Evolutionary conservation across 2,797 vertebrate genomes (phyloP), one percentile per base, ranked within the genome.

Genomic region (Leptodactylus fallax): DNA sequence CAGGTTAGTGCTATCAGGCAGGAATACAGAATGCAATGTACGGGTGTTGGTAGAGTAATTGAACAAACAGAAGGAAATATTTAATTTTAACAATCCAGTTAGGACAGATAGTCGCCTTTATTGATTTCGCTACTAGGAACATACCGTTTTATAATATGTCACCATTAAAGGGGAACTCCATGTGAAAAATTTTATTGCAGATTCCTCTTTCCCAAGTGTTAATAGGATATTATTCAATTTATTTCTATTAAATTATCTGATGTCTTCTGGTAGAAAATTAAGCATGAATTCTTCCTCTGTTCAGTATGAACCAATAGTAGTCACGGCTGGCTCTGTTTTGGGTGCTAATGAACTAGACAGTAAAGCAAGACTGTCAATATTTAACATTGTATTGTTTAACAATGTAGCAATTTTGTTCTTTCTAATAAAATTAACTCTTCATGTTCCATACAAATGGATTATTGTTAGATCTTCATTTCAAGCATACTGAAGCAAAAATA

Each of bases 1-100:
- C 95, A 96, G 94, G 95, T 97, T 81, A 27, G 92, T 92, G 89
- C 90, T 86, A 90, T 58, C 25, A 81, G n/a, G 19, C 67, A 45
- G 58, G 47, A 69, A 71, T 88, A 65, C 53, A 72, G 53, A 74
- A 84, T 17, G 69, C 69, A 16, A 71, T 6, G 45, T 27, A 47
- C 74, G 27, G 27, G 11, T 49, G 17, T n/a, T 71, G 58, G 9
- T 3, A 25, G 63, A 55, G 23, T 51, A 61, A 58, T 69, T 85
- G 72, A 89, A 83, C n/a, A 81, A 74, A 71, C 82, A 49, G 17
- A 74, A 76, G 78, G 83, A 72, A 71, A 58, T 86, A 61, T 78
- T 85, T 72, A 65, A 86, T 76, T 81, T 60, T 49, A 81, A 74
- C 83, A 85, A 61, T 76, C 74, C 55, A 76, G 71, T 85, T 63